phyloP scores from a whole-genome alignment of 2,888 invertebrate species.

The Acanthacorydalis orientalis region DNA sequence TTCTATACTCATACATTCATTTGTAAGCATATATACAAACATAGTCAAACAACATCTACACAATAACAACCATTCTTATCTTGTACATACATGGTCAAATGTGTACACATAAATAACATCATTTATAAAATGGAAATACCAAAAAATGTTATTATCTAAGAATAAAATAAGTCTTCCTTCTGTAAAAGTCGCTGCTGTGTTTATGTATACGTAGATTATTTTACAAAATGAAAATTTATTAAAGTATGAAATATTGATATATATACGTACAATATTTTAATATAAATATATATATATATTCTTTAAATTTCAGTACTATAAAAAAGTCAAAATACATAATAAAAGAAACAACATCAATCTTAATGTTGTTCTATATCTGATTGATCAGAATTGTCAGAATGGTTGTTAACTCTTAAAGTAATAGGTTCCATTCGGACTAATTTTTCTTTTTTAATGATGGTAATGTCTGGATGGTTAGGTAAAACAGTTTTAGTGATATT shows the following conservation, averaged over 20 bases:
- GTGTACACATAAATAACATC: constrained; percentile 2
- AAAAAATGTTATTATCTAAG: neutral
- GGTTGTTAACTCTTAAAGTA: constrained; percentile 27
- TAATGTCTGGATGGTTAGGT: constrained; percentile 39
- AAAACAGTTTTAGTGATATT: constrained; percentile 26
- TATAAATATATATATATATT: constrained; percentile 11
- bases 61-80: too few relatives aligned
- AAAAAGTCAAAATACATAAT: too few relatives aligned
- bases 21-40: too few relatives aligned
- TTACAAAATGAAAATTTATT: too few relatives aligned
- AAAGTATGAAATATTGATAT: constrained; percentile 2
- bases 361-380: neutral
- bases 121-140: constrained; percentile 1
- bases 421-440: constrained; percentile 22
- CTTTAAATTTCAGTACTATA: too few relatives aligned
- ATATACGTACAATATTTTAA: constrained; percentile 10
- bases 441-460: constrained; percentile 39
- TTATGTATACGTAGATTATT: too few relatives aligned
- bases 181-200: too few relatives aligned
- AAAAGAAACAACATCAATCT: too few relatives aligned
- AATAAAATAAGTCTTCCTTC: too few relatives aligned
- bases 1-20: too few relatives aligned
- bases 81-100: neutral
- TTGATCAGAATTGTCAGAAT: constrained; percentile 27
- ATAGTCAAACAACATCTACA: too few relatives aligned